Percentiles rank a stretch among this genome's conserved stretches.
These are phyloP conservation scores for Amaurobius ferox DNA, from an alignment of 2,888 invertebrate species.

Conservation along the genomic window DNA sequence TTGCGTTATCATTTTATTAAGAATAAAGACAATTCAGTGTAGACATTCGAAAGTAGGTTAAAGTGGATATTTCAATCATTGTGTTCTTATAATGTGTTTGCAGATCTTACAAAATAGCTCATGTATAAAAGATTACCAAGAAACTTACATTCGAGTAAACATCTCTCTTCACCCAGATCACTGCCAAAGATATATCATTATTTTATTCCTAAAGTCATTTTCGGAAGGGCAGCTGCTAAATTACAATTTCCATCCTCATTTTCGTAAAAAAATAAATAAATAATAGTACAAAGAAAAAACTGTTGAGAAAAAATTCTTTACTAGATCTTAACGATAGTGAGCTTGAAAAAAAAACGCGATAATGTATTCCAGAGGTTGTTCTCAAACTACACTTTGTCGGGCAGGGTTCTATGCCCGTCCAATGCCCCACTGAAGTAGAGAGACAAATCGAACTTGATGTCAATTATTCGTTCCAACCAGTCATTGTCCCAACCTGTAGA, in stretches of 20 bases:
- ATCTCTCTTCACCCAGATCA: not conserved
- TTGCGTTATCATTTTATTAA: too few species aligned
- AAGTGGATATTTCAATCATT: too few species aligned
- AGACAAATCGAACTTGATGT: conserved; percentile 16
- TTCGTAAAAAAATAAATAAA: not conserved
- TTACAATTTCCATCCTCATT: conserved; percentile 19
- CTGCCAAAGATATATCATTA: not conserved
- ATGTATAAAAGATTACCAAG: too few species aligned
- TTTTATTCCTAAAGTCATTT: conserved; percentile 55
- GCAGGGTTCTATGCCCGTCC: too few species aligned
- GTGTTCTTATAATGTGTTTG: too few species aligned
- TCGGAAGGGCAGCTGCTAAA: conserved; percentile 17
- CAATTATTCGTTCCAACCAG: conserved; percentile 47
- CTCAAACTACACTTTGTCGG: not conserved
- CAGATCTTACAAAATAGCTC: too few species aligned
- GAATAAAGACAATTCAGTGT: too few species aligned
- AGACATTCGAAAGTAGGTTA: too few species aligned
- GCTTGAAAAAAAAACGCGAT: not conserved
- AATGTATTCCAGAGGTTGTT: not conserved
- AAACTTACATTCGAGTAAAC: not conserved
- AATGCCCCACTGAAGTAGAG: not conserved
- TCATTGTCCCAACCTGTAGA: conserved; percentile 20
- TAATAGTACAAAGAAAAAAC: conserved; percentile 23
- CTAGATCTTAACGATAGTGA: conserved; percentile 28
- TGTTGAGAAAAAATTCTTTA: conserved; percentile 4